A percentile compares a stretch with the other conserved stretches of the same genome.
Conservation (phyloP, 2,113 vertebrate genomes). For the Bostrychus sinensis region DNA sequence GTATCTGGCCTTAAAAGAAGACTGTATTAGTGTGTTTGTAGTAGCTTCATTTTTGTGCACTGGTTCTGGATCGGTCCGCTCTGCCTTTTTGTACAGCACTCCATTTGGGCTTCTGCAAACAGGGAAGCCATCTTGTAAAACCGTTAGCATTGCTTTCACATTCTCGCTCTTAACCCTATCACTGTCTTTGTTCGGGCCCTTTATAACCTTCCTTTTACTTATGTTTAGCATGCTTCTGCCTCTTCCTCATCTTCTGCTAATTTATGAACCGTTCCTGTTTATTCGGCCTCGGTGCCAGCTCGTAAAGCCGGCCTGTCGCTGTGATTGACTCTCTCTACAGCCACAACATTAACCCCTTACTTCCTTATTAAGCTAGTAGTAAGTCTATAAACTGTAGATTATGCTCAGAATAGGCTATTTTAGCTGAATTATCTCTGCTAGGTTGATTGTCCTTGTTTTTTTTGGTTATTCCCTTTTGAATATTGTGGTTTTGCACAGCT, state of each 20-base stretch:
- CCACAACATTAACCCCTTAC: constrained; percentile 33
- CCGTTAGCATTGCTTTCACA: constrained; percentile 42
- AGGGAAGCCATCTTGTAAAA: constrained; percentile 53
- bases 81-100: constrained; percentile 42
- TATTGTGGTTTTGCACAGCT: neutral
- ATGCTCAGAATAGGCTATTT: neutral
- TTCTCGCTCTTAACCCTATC: constrained; percentile 45
- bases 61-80: constrained; percentile 32
- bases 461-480: neutral
- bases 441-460: neutral
- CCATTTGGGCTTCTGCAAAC: constrained; percentile 29
- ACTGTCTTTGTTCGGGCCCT: neutral
- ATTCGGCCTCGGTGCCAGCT: constrained; percentile 31
- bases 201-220: neutral
- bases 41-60: constrained; percentile 43
- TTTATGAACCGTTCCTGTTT: constrained; percentile 36
- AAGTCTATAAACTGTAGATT: constrained; percentile 14
- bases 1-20: too few relatives aligned
- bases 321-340: constrained; percentile 24
- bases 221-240: neutral
- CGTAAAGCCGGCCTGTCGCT: constrained; percentile 28
- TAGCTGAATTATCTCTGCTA: neutral
- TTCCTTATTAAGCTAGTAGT: neutral
- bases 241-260: neutral
- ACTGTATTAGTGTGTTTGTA: constrained; percentile 34